Base-by-base conservation (phyloP, 1,140 invertebrate genomes). In the Dendrolimus punctatus region DNA sequence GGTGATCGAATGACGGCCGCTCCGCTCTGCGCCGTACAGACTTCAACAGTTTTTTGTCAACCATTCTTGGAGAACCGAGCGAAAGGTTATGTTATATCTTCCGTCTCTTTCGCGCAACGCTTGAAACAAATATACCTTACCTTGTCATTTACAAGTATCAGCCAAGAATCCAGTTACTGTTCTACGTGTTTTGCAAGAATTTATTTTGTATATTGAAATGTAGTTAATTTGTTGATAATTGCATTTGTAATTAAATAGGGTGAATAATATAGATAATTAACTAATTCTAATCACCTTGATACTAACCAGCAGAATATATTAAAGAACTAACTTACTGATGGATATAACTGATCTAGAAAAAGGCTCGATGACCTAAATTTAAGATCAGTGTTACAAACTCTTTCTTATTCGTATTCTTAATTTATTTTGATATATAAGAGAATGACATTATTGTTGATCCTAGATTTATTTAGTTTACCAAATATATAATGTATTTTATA, bases 131-230 rank as follows among this genome's bases (percentile, higher is more conserved):
- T 80, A 70, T 57, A 49, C 37, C 53, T 51, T 51, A 49, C 65
- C 66, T 69, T 58, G 54, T 80, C 64, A 5, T 37, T n/a, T 5
- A 51, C 50, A 8, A 51, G 40, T 39, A 45, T 23, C 9, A 39
- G n/a, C 40, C 70, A 66, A 23, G 71, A 66, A 81, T 85, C 81
- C 81, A 81, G 81, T 85, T 85, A 80, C 75, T 66, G 60, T 66
- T 72, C 56, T 68, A 85, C 80, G 76, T 79, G 78, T 70, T 76
- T 67, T 61, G 80, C 71, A 78, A 79, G 69, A 62, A 76, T 81
- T 75, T 78, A 73, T 61, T 51, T 46, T 54, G 58, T 54, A 43
- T 60, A 47, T 38, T 39, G 46, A 61, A 54, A 57, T 51, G 53
- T 39, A 51, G 55, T 51, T 57, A 61, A 51, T 45, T 42, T 42